Evolutionary conservation across 2,888 invertebrate genomes (phyloP).

Genomic region (Thereva nobilitata): DNA sequence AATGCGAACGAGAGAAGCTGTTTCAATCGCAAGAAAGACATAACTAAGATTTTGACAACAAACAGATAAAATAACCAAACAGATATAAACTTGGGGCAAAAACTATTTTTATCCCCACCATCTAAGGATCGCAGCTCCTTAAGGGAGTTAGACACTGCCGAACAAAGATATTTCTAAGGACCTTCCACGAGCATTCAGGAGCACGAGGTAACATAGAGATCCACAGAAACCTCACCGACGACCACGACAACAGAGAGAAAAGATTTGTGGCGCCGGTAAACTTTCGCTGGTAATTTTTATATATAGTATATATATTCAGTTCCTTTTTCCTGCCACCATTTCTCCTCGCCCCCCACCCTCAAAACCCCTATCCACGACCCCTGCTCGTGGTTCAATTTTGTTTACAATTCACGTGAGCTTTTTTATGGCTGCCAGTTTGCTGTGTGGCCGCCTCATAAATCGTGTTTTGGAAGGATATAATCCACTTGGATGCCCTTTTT

Average conservation of each 20-base stretch:
- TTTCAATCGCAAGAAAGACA: too few relatives aligned
- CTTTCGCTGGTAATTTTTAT: slow-evolving; percentile 34
- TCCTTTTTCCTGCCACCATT: slow-evolving; percentile 13
- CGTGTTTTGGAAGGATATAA: too few relatives aligned
- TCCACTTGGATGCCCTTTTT: too few relatives aligned
- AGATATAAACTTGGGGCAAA: too few relatives aligned
- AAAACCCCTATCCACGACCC: too few relatives aligned
- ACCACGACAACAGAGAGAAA: slow-evolving; percentile 17
- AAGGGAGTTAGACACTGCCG: too few relatives aligned
- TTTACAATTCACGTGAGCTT: slow-evolving; percentile 13
- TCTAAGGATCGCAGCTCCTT: too few relatives aligned
- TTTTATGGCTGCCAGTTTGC: background rate
- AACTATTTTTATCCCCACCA: too few relatives aligned
- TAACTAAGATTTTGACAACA: too few relatives aligned
- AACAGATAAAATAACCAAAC: too few relatives aligned
- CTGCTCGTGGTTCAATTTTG: background rate
- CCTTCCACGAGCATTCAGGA: background rate
- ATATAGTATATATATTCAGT: slow-evolving; percentile 12
- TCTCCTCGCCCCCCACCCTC: background rate
- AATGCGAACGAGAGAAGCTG: too few relatives aligned
- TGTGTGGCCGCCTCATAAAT: background rate
- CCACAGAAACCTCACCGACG: background rate
- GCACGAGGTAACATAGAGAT: background rate
- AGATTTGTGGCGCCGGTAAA: slow-evolving; percentile 44
- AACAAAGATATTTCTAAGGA: background rate